Base-by-base conservation (phyloP, 2,888 invertebrate genomes). In the Elysia crispata region DNA sequence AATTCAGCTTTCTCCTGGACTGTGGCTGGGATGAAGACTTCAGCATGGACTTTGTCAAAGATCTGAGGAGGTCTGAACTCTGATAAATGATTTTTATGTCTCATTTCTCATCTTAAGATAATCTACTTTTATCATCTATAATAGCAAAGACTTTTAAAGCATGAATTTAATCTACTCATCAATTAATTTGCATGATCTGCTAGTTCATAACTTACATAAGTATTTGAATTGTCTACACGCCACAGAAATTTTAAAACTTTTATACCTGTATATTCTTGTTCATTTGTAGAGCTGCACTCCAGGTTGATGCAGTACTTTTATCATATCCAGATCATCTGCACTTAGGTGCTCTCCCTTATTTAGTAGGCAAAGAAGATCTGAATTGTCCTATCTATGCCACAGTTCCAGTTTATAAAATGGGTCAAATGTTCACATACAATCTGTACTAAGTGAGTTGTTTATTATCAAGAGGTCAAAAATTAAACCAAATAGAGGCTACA, bases 391-490 rank as follows among this genome's bases (percentile, higher is more conserved):
- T 99, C 82, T 99, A 98, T 91, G 97, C 98, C 0, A 99, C 99
- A 0, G 95, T 98, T 82, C 99, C 99, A 0, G 97, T 99, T 1
- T 98, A 97, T 91, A 99, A 99, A 94, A 99, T 99, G 99, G 99
- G 99, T 0, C 99, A 99, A 93, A 98, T 99, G 98, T 99, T 98
- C 90, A 97, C 99, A 97, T 99, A 99, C 91, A 99, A 99, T 92
- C 89, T 93, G 77, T 92, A 88, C 82, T 91, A 91, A 90, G 92
- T 91, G 81, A 82, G 84, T 50, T 5, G 60, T 23, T 41, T 3
- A 6, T 5, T 33, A 33, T n/a, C 41, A 8, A 33, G n/a, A 8
- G 33, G 70, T n/a, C n/a, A n/a, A n/a, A n/a, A n/a, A n/a, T n/a
- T n/a, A n/a, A n/a, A n/a, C n/a, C n/a, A n/a, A n/a, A n/a, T n/a